Evolutionary conservation across 2,888 invertebrate genomes (phyloP), one percentile per base, ranked within the genome.

Genomic region (Entomobrya multifasciata): DNA sequence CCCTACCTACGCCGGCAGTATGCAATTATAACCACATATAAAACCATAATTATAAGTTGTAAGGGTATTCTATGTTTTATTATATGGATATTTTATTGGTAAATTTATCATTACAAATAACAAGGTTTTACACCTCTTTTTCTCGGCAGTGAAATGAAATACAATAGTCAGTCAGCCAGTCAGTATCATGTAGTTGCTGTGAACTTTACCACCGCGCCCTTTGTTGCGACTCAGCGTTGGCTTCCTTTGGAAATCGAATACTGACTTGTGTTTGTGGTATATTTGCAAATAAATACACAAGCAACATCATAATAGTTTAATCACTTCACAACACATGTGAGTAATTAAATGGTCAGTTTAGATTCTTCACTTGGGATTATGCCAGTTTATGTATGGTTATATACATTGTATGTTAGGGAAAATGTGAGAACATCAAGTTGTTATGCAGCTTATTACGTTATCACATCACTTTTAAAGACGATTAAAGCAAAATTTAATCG

Each of bases 151-250:
- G n/a, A n/a, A n/a, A n/a, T n/a, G n/a, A n/a, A 36, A 8, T 6
- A 36, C 36, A 36, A 6, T 36, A 8, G 36, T 36, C 36, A 36
- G 5, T 6, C 36, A 6, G 36, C 8, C 8, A 36, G 8, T 36
- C 8, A 8, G 36, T 36, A 8, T 36, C 36, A n/a, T n/a, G 36
- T 8, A 36, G 36, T 60, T 11, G 27, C 20, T 65, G 65, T 20
- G 62, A 62, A 62, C 62, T 62, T 30, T n/a, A 60, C 10, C 65
- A 65, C 65, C 65, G 41, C 65, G 65, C 65, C 65, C 65, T 65
- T 65, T 41, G 20, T 41, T 20, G 8, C 11, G 41, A 20, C 41
- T 36, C n/a, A n/a, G n/a, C n/a, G n/a, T n/a, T 65, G 11, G 10
- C 41, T 41, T 41, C 22, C 17, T 60, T 10, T 65, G 30, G 5